Percentiles rank a stretch among this genome's conserved stretches.
Evolutionary conservation across 2,113 vertebrate species (phyloP).

Genomic region (Peromyscus californicus): DNA sequence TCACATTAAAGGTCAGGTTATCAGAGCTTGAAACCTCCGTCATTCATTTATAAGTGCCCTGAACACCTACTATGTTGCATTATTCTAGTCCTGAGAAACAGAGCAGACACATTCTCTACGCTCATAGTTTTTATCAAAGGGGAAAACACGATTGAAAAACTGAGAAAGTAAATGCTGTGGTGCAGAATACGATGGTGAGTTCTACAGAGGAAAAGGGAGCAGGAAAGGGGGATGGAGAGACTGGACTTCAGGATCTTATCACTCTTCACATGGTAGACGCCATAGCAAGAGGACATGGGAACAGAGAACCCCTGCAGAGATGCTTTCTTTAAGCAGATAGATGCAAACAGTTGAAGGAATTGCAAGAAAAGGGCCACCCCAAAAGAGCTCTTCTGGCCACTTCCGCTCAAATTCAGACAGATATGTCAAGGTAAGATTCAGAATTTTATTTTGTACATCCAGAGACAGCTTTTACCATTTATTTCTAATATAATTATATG

Average conservation of each 20-base stretch:
- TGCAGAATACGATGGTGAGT: background rate
- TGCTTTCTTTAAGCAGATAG: background rate
- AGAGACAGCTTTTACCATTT: constrained; percentile 64
- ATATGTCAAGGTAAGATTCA: constrained; percentile 51
- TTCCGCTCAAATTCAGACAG: background rate
- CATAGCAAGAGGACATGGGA: background rate
- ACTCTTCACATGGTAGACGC: background rate
- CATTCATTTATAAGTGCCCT: background rate
- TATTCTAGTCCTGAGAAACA: background rate
- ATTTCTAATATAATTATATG: constrained; percentile 51
- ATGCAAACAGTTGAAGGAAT: background rate
- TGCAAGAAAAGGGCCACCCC: background rate
- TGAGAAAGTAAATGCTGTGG: background rate
- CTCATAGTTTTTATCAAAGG: background rate
- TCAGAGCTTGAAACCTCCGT: background rate
- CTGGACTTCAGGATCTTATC: background rate
- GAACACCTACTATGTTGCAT: background rate
- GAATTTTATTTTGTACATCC: background rate
- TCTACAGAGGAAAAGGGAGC: background rate
- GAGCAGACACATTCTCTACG: background rate
- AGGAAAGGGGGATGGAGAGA: background rate
- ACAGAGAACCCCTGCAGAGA: background rate
- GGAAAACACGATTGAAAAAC: background rate
- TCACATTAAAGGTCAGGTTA: background rate
- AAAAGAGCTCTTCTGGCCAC: constrained; percentile 26